These are phyloP conservation scores for Verasper variegatus DNA, from an alignment of 2,113 vertebrate genomes.

Conservation along the genomic window DNA sequence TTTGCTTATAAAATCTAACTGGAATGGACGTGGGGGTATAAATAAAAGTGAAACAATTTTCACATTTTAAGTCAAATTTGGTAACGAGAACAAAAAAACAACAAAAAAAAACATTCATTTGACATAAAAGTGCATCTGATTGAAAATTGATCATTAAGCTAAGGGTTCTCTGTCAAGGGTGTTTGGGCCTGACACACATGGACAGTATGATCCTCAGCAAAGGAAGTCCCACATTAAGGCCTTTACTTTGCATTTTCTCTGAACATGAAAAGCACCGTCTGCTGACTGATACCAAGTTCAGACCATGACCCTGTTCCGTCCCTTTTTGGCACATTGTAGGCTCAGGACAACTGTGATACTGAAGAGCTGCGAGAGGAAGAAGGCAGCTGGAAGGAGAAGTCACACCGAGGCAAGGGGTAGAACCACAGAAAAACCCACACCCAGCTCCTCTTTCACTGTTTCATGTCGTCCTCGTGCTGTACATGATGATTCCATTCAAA, in stretches of 20 bases:
- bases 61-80: slow-evolving; percentile 76
- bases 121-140: slow-evolving; percentile 92
- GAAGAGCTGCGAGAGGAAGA: neutral
- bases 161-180: slow-evolving; percentile 35
- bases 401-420: slow-evolving; percentile 9
- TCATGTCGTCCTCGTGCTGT: no score
- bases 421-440: neutral
- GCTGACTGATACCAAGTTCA: neutral
- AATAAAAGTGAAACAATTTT: slow-evolving; percentile 89
- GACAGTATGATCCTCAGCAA: neutral
- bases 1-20: slow-evolving; percentile 84
- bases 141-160: slow-evolving; percentile 68
- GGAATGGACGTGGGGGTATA: slow-evolving; percentile 84
- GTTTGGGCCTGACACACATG: slow-evolving; percentile 28
- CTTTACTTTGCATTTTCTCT: slow-evolving; percentile 1
- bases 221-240: slow-evolving; percentile 18
- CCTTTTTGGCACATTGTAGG: slow-evolving; percentile 44
- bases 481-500: neutral
- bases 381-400: neutral
- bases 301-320: neutral
- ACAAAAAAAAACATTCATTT: slow-evolving; percentile 87
- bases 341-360: slow-evolving; percentile 17
- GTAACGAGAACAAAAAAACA: slow-evolving; percentile 46
- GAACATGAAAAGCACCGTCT: no score
- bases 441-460: neutral